These are phyloP conservation scores for Knipowitschia caucasica DNA, from an alignment of 2,797 vertebrate genomes.

Conservation along the genomic window DNA sequence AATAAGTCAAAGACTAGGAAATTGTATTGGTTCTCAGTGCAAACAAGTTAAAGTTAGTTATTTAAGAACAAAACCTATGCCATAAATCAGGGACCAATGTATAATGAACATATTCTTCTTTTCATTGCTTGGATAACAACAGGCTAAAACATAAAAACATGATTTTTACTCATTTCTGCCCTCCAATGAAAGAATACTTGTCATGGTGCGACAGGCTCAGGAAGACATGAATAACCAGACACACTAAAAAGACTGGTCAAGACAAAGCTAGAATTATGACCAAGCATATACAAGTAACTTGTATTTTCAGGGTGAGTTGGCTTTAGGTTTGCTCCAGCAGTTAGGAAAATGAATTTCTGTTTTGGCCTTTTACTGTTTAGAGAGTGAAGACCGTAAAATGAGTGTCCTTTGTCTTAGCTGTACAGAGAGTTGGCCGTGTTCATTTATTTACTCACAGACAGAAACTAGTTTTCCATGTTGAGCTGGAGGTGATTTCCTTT, in stretches of 20 bases:
- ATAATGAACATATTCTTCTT: background rate
- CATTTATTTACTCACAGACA: conserved; percentile 1
- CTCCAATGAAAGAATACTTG: conserved; percentile 12
- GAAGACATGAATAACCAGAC: conserved; percentile 2
- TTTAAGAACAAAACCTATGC: too few species aligned
- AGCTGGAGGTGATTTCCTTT: background rate
- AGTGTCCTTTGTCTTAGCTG: conserved; percentile 5
- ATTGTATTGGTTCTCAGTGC: too few species aligned
- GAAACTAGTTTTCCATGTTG: background rate
- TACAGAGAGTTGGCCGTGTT: background rate
- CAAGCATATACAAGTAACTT: conserved; percentile 8
- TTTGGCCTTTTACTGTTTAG: conserved; percentile 12
- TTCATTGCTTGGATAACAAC: background rate
- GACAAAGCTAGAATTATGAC: conserved; percentile 12
- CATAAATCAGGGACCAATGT: too few species aligned
- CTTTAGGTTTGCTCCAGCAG: conserved; percentile 13
- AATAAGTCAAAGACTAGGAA: too few species aligned
- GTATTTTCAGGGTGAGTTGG: background rate
- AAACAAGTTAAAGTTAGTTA: too few species aligned
- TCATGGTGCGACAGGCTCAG: conserved; percentile 15
- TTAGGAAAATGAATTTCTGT: conserved; percentile 13
- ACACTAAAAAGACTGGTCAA: conserved; percentile 1
- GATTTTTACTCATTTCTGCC: background rate
- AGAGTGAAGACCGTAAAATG: conserved; percentile 5
- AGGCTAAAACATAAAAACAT: background rate